These are phyloP conservation scores for Cyprichromis sp. DNA, from an alignment of 2,113 vertebrate genomes.

Conservation along the genomic window DNA sequence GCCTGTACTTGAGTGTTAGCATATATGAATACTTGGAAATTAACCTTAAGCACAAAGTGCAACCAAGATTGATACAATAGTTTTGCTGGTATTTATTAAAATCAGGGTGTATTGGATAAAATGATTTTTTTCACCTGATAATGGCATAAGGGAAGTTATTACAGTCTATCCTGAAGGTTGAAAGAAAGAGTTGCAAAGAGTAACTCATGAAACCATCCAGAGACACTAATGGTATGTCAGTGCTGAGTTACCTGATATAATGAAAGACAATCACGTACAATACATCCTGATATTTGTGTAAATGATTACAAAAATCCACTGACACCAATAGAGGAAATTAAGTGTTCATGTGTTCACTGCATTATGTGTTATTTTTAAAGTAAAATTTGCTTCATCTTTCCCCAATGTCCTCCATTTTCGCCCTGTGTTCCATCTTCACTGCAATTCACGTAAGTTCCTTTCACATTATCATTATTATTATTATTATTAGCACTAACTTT, in stretches of 20 bases:
- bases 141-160: neutral
- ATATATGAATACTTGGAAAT: neutral
- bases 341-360: neutral
- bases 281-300: neutral
- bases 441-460: neutral
- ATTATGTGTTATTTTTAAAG: neutral
- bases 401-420: neutral
- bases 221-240: neutral
- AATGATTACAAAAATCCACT: neutral
- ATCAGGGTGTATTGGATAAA: neutral
- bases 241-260: neutral
- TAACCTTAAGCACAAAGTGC: neutral
- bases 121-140: neutral
- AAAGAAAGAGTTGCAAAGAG: neutral
- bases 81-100: neutral
- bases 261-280: neutral
- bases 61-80: neutral
- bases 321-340: neutral
- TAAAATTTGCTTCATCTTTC: neutral
- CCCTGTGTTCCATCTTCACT: neutral
- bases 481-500: neutral
- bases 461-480: neutral
- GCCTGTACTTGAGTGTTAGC: neutral
- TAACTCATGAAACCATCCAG: neutral
- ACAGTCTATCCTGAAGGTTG: neutral